Percentiles rank a stretch among this genome's conserved stretches.
Evolutionary conservation across 1,140 invertebrate genomes (phyloP).

Genomic region (Anastrepha ludens): DNA sequence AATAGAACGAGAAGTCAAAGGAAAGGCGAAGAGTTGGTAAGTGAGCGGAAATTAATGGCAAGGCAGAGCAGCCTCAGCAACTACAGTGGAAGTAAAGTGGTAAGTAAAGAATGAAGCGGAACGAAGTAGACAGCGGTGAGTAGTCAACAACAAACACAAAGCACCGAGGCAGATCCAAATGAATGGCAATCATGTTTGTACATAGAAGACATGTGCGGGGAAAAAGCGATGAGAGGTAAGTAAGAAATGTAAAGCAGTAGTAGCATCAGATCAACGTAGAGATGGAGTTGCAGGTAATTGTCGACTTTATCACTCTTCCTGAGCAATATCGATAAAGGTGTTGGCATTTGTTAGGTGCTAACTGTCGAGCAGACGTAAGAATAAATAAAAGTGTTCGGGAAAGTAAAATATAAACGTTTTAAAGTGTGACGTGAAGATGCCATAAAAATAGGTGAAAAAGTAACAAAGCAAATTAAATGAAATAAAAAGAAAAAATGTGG

Average conservation of each 20-base stretch:
- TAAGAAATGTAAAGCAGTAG: not conserved
- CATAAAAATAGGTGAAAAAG: not conserved
- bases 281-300: not conserved
- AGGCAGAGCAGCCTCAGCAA: not conserved
- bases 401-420: not conserved
- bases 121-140: not conserved
- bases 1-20: not conserved
- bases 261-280: not conserved
- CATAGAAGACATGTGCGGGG: no score
- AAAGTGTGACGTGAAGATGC: not conserved
- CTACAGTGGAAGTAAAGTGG: not conserved
- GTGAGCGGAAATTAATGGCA: not conserved
- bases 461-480: not conserved
- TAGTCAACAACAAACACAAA: not conserved
- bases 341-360: conserved; percentile 47
- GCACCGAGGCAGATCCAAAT: not conserved
- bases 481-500: not conserved
- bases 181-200: no score
- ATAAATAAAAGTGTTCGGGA: not conserved
- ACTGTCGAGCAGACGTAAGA: not conserved
- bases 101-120: not conserved
- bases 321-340: not conserved
- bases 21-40: not conserved
- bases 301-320: not conserved
- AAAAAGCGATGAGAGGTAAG: not conserved